phyloP scores from a whole-genome alignment of 2,113 vertebrate species.

The Gobio gobio region DNA sequence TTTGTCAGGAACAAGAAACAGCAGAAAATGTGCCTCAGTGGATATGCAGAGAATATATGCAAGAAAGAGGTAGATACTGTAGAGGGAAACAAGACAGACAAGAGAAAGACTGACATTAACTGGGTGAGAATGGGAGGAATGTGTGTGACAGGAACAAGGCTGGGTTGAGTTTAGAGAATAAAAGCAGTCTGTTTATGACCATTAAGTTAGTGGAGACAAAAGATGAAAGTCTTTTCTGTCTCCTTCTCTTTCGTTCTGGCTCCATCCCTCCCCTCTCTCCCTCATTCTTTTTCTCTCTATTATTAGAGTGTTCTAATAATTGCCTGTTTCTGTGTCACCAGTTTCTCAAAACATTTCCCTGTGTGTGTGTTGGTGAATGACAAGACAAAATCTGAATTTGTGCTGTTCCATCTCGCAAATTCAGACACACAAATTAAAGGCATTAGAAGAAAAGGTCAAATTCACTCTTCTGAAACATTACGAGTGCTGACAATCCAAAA shows the following conservation, averaged over 20 bases:
- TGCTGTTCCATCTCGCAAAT: constrained; percentile 18
- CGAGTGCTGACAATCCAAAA: background rate
- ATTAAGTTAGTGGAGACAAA: constrained; percentile 38
- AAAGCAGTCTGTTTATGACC: constrained; percentile 28
- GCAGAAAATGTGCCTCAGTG: background rate
- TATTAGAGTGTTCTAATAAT: constrained; percentile 52
- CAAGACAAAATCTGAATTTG: constrained; percentile 1
- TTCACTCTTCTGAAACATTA: constrained; percentile 22
- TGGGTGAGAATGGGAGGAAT: constrained; percentile 27
- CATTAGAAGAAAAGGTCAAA: constrained; percentile 48
- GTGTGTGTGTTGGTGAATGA: constrained; percentile 10
- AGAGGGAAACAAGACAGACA: background rate
- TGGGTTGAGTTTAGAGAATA: constrained; percentile 27
- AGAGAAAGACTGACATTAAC: constrained; percentile 23
- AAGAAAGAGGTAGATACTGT: background rate
- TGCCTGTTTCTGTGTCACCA: constrained; percentile 59
- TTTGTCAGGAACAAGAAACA: constrained; percentile 9
- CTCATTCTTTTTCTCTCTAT: constrained; percentile 33
- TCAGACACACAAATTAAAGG: constrained; percentile 23
- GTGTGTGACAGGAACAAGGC: background rate
- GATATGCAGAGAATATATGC: background rate
- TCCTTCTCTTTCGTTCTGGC: background rate
- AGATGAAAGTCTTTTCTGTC: constrained; percentile 13
- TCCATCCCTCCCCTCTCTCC: constrained; percentile 21
- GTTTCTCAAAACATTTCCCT: constrained; percentile 46